Evolutionary conservation across 2,113 vertebrate species (phyloP), one percentile per base, ranked within the genome.

Genomic region (Cochlearius cochlearius): DNA sequence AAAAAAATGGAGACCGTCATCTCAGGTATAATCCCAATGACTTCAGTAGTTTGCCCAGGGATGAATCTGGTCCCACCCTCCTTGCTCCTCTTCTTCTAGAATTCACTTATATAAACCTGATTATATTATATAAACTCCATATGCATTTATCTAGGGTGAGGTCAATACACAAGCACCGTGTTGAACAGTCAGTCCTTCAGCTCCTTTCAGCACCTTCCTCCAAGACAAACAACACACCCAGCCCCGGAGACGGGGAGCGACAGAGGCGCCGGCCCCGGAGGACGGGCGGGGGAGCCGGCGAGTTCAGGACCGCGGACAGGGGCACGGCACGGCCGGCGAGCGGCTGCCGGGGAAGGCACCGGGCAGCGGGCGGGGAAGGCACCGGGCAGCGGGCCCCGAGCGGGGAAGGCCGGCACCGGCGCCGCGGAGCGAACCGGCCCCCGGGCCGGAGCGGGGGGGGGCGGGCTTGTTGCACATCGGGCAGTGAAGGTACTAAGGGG

Each of bases 51-150:
- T 73, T 83, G 32, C 43, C 22, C 41, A 86, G 52, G 3, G 38
- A 81, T 52, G 5, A 79, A 73, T 95, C 20, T 59, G 81, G 63
- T 80, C 71, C 63, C 74, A 93, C 62, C 50, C 45, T 87, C 45
- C 39, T 58, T 53, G 19, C 16, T 84, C 75, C n/a, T 59, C 41
- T 58, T n/a, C 25, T 64, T 75, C 86, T 59, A 82, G 25, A 79
- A 96, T 83, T 91, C 76, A 67, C 67, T 96, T 91, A 91, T 85
- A 93, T 78, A 95, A 95, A 88, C 26, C 78, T 45, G 55, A 23
- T n/a, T n/a, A n/a, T 32, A 91, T 92, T 91, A 91, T 90, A 94
- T 94, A 97, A 97, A 96, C 22, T 53, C 63, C 56, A 27, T 3
- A 67, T 64, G 47, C 38, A 27, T 78, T 91, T 83, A 80, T 77